Conservation (phyloP, 2,888 invertebrate genomes). For the Dynastes hyllus region DNA sequence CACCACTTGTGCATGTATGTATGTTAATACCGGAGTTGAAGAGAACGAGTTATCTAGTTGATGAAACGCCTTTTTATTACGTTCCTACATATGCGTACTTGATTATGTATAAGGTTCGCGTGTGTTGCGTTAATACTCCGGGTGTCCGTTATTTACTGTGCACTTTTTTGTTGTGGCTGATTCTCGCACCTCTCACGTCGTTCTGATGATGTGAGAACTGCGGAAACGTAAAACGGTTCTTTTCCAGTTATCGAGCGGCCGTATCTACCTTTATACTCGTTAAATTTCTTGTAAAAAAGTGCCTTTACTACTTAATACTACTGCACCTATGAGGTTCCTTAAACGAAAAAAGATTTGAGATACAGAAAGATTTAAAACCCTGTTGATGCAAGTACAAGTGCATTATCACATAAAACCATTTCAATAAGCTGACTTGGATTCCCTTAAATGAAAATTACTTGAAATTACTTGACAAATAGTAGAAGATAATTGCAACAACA, state of each 20-base stretch:
- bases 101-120: not conserved
- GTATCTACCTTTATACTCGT: no score
- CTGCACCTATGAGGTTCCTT: no score
- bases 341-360: no score
- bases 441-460: no score
- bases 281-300: no score
- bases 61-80: conserved; percentile 26
- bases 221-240: conserved; percentile 33
- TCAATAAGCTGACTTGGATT: no score
- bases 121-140: conserved; percentile 14
- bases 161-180: conserved; percentile 15
- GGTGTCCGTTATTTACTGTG: conserved; percentile 23
- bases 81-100: not conserved
- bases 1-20: conserved; percentile 23
- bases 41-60: conserved; percentile 32
- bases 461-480: no score
- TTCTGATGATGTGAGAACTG: not conserved
- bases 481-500: no score
- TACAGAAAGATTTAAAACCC: no score
- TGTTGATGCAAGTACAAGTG: no score
- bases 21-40: conserved; percentile 6
- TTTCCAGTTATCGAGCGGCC: not conserved
- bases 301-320: no score
- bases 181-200: conserved; percentile 11
- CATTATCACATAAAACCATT: no score